Evolutionary conservation across 2,113 vertebrate species (phyloP), one percentile per base, ranked within the genome.

Genomic region (Nothoprocta pentlandii): DNA sequence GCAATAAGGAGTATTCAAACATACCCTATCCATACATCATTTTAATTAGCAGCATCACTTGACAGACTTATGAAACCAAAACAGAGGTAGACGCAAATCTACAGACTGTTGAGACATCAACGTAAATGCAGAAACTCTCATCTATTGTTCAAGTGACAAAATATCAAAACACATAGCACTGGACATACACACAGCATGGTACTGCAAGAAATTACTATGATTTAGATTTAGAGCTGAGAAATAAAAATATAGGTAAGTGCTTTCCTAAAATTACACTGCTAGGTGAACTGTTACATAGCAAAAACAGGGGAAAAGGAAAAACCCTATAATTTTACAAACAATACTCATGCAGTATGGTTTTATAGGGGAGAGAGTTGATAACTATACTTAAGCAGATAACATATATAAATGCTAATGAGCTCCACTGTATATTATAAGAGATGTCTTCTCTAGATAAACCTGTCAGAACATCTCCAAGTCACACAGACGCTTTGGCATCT

Each of bases 361-460:
- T 96, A 90, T 46, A 69, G 67, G 41, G 83, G 85, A 93, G 80
- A 89, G 75, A 90, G 96, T 89, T 95, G 80, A 93, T 96, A 96
- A 96, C 85, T 92, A 80, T 92, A 95, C 82, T 94, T 96, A 89
- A 81, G 78, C 58, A 96, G 96, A 92, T 96, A 97, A 97, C 90
- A 96, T 96, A 96, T 93, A 96, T 85, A 96, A 94, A 96, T 96
- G 96, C 75, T 97, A 97, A 97, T 96, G 78, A 95, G 94, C 86
- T 94, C 89, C 74, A 92, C 75, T 92, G 80, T 90, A 51, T 95
- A 95, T 90, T 95, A 94, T 87, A 82, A 85, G 92, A 96, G 97
- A 97, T 96, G 97, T 96, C 97, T 95, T 97, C 91, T 84, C 83
- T 44, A 91, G 96, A 97, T 97, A 97, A 96, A 94, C 96, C 61